These are phyloP conservation scores for Andrena haemorrhoa DNA, from an alignment of 2,888 invertebrate species.

Conservation along the genomic window DNA sequence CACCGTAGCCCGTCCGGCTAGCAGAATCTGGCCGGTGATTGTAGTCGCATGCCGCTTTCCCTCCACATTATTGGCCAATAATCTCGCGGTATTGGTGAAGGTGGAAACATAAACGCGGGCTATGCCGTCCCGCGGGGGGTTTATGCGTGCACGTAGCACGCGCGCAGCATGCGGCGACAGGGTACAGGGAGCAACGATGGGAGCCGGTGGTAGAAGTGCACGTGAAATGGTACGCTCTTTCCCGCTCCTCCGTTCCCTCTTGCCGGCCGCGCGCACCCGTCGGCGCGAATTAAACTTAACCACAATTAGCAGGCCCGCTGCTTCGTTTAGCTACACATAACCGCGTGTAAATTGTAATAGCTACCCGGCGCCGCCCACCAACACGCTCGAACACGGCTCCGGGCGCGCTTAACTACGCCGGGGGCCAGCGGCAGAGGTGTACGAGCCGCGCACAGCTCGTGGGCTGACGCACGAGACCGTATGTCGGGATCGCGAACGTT, in stretches of 20 bases:
- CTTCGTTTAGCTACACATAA: slow-evolving; percentile 72
- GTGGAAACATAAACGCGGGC: slow-evolving; percentile 9
- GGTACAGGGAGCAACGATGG: slow-evolving; percentile 16
- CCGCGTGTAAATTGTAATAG: slow-evolving; percentile 77
- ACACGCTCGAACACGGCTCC: slow-evolving; percentile 13
- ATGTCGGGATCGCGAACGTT: slow-evolving; percentile 61
- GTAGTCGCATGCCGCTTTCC: slow-evolving; percentile 50
- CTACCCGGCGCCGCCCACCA: slow-evolving; percentile 48
- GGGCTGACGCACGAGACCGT: slow-evolving; percentile 38
- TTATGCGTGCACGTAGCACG: slow-evolving; percentile 16
- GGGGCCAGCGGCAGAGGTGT: slow-evolving; percentile 5
- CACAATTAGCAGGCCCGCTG: slow-evolving; percentile 76
- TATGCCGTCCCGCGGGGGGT: slow-evolving; percentile 8
- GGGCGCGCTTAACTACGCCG: slow-evolving; percentile 4
- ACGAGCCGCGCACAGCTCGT: slow-evolving; percentile 13
- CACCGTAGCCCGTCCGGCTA: slow-evolving; percentile 13
- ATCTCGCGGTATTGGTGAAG: slow-evolving; percentile 66
- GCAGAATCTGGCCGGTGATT: slow-evolving; percentile 46
- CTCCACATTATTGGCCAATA: slow-evolving; percentile 71
- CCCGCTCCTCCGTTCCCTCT: neutral
- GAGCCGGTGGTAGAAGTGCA: slow-evolving; percentile 30
- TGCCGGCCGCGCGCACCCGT: slow-evolving; percentile 50
- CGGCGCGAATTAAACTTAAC: slow-evolving; percentile 78
- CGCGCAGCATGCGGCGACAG: slow-evolving; percentile 48
- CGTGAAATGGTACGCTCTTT: slow-evolving; percentile 67